A percentile compares a stretch with the other conserved stretches of the same genome.
These are phyloP conservation scores for Leptoclinus maculatus DNA, from an alignment of 2,797 vertebrate genomes.

Conservation along the genomic window DNA sequence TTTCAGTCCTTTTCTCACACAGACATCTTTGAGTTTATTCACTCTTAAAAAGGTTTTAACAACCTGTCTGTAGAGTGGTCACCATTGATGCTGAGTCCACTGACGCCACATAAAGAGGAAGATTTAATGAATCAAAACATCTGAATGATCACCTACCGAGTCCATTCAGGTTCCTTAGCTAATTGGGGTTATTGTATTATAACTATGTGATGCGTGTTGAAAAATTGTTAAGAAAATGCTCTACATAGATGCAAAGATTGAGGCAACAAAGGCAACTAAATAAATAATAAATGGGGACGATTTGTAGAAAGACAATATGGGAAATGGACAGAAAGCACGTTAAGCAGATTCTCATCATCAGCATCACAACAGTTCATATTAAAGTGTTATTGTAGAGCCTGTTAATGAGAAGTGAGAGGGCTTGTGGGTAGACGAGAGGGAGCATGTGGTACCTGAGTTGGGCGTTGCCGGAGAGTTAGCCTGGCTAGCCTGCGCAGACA, in stretches of 20 bases:
- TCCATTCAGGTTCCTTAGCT: conserved; percentile 62
- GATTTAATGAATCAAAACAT: conserved; percentile 12
- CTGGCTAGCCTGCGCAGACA: conserved; percentile 88
- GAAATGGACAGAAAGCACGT: not conserved
- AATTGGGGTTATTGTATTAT: conserved; percentile 27
- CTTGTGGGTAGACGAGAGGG: conserved; percentile 19
- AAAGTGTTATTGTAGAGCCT: conserved; percentile 2
- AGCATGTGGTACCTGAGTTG: conserved; percentile 84
- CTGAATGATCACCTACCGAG: conserved; percentile 61
- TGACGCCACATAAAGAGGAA: not conserved
- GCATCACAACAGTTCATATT: not conserved
- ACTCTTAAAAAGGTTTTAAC: not conserved
- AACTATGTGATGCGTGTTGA: conserved; percentile 6
- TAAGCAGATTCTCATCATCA: not conserved
- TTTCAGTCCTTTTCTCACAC: not conserved
- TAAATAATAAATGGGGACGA: not conserved
- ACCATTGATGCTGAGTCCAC: not conserved
- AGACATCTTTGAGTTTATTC: not conserved
- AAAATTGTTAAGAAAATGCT: not conserved
- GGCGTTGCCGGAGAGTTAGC: conserved; percentile 89
- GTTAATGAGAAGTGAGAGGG: not conserved
- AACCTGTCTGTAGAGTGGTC: not conserved
- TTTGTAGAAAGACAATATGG: conserved; percentile 15
- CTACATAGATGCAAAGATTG: conserved; percentile 8
- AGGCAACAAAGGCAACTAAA: conserved; percentile 9